phyloP scores from a whole-genome alignment of 2,113 vertebrate species.

The Clarias batrachus region DNA sequence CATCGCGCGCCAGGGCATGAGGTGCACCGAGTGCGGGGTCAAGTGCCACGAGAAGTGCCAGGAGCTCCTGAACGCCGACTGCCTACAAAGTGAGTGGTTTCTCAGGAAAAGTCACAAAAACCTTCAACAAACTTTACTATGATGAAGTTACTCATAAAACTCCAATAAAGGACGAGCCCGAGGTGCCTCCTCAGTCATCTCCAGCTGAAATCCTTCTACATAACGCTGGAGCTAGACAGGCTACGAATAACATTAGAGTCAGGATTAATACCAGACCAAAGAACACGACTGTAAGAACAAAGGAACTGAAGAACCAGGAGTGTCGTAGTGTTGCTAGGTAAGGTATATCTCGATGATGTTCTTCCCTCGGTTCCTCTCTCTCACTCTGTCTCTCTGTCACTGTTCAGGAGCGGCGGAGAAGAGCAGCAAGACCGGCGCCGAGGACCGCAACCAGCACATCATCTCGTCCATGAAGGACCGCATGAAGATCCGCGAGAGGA shows the following conservation, averaged over 20 bases:
- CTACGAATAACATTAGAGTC: neutral
- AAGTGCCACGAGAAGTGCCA: constrained; percentile 99
- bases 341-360: neutral
- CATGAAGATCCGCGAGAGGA: constrained; percentile 97
- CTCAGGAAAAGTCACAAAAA: too few species aligned
- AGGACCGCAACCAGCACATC: constrained; percentile 94
- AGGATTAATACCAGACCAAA: neutral
- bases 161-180: too few species aligned
- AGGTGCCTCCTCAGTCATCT: neutral
- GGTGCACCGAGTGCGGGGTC: constrained; percentile 92
- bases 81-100: constrained; percentile 87
- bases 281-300: neutral
- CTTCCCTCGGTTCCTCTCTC: neutral
- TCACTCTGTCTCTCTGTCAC: neutral
- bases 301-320: neutral
- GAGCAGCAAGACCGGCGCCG: constrained; percentile 91
- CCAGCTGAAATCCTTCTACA: too few species aligned
- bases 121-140: too few species aligned
- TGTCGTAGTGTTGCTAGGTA: too few species aligned
- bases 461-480: constrained; percentile 98
- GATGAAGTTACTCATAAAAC: too few species aligned
- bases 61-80: constrained; percentile 95
- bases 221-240: neutral
- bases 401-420: constrained; percentile 91
- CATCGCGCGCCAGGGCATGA: constrained; percentile 95